Evolutionary conservation across 2,797 vertebrate species (phyloP).

Genomic region (Triplophysa yarkandensis): DNA sequence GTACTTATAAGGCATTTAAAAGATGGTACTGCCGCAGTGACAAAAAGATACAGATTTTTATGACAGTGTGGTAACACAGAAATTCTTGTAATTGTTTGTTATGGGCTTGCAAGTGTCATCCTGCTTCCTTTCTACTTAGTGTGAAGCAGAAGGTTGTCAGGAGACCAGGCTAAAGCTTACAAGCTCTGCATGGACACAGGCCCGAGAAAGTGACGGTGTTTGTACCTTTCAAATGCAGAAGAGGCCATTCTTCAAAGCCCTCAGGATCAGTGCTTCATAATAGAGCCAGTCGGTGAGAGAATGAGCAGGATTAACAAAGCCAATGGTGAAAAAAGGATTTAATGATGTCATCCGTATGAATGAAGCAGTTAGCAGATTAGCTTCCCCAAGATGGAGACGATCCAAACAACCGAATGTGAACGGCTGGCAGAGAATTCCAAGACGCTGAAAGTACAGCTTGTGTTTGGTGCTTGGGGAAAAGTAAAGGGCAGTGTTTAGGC

Average conservation of each 20-base stretch:
- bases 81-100: not conserved
- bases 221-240: slow-evolving; percentile 47
- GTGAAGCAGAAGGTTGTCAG: slow-evolving; percentile 47
- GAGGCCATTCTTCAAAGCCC: slow-evolving; percentile 68
- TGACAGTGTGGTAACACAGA: no score
- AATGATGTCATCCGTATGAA: slow-evolving; percentile 83
- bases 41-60: no score
- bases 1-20: no score
- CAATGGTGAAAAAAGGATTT: slow-evolving; percentile 77
- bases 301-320: slow-evolving; percentile 81
- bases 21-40: no score
- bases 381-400: slow-evolving; percentile 70
- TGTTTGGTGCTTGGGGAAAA: slow-evolving; percentile 44
- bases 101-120: not conserved
- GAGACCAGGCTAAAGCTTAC: slow-evolving; percentile 24
- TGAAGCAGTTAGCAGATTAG: slow-evolving; percentile 82
- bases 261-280: slow-evolving; percentile 77
- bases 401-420: slow-evolving; percentile 75
- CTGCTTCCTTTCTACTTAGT: not conserved
- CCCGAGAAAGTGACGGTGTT: slow-evolving; percentile 60
- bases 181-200: slow-evolving; percentile 54
- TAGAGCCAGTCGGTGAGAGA: slow-evolving; percentile 78
- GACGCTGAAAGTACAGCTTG: slow-evolving; percentile 46
- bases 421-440: slow-evolving; percentile 59
- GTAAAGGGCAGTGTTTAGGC: slow-evolving; percentile 37